Percentiles rank a stretch among this genome's conserved stretches.
Evolutionary conservation across 35 echinoderm and acorn worm genomes (phyloP).

Genomic region (Eucidaris tribuloides): DNA sequence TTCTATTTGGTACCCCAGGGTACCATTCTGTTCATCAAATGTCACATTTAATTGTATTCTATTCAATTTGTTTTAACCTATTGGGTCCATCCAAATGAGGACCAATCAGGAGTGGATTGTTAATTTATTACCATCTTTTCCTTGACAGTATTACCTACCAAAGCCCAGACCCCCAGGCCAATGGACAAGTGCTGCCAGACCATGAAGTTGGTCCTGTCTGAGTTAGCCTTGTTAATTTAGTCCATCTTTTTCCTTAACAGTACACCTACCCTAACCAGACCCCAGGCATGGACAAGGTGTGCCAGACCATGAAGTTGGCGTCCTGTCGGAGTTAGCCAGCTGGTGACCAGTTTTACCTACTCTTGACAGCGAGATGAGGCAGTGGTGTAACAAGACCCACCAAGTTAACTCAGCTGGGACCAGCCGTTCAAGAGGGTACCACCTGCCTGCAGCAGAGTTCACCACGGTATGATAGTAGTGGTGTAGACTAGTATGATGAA

Average conservation of each 20-base stretch:
- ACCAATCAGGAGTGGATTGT: too few relatives aligned
- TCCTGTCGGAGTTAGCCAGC: conserved; percentile 82
- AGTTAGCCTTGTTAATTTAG: too few relatives aligned
- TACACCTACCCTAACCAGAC: conserved; percentile 35
- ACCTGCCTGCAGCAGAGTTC: conserved; percentile 65
- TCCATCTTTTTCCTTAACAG: conserved; percentile 2
- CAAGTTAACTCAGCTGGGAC: conserved; percentile 72
- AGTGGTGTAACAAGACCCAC: conserved; percentile 91
- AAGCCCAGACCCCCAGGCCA: conserved; percentile 34
- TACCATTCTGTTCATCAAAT: too few relatives aligned
- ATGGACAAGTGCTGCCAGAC: conserved; percentile 72
- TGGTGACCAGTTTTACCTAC: conserved; percentile 91
- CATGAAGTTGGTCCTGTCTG: conserved; percentile 82
- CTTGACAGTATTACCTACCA: conserved; percentile 38
- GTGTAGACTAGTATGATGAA: not conserved
- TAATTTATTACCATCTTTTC: not conserved
- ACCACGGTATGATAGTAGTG: conserved; percentile 34
- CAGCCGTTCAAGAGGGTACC: conserved; percentile 69
- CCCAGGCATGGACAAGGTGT: conserved; percentile 48
- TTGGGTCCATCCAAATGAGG: too few relatives aligned
- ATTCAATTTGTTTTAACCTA: too few relatives aligned
- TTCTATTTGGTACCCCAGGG: too few relatives aligned
- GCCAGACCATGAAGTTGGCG: conserved; percentile 86
- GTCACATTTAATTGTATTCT: too few relatives aligned
- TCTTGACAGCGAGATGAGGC: conserved; percentile 94